phyloP scores from a whole-genome alignment of 2,888 invertebrate genomes.

The Polyommatus iphigenia region DNA sequence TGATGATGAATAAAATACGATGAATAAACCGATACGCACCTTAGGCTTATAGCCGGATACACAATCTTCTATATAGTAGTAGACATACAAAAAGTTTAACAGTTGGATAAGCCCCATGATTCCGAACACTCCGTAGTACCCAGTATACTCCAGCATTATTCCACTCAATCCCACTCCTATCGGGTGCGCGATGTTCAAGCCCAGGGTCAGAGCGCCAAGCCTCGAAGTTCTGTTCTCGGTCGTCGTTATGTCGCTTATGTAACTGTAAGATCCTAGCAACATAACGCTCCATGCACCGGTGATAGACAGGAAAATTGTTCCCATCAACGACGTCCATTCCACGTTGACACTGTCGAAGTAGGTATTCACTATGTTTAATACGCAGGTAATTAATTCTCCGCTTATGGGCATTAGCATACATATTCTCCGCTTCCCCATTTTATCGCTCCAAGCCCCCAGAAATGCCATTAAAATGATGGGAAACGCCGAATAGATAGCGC shows the following conservation, averaged over 20 bases:
- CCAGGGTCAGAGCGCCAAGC: background rate
- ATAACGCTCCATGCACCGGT: background rate
- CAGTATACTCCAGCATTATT: background rate
- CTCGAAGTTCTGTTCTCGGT: constrained; percentile 14
- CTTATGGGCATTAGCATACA: constrained; percentile 25
- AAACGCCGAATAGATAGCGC: constrained; percentile 69
- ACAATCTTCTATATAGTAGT: background rate
- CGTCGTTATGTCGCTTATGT: constrained; percentile 29
- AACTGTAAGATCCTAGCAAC: background rate
- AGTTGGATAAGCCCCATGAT: background rate
- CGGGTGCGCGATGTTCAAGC: background rate
- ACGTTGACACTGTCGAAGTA: constrained; percentile 12
- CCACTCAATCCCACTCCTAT: constrained; percentile 11
- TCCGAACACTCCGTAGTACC: constrained; percentile 22
- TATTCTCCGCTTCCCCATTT: constrained; percentile 58
- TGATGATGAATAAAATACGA: too few relatives aligned
- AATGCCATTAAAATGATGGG: constrained; percentile 56
- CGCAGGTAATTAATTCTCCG: constrained; percentile 25
- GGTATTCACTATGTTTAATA: constrained; percentile 9
- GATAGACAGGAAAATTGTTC: background rate
- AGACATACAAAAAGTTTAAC: constrained; percentile 2
- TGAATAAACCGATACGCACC: background rate
- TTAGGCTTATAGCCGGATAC: background rate
- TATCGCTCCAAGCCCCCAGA: constrained; percentile 82
- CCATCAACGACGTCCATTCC: constrained; percentile 23